A percentile compares a stretch with the other conserved stretches of the same genome.
Evolutionary conservation across 2,888 invertebrate genomes (phyloP).

Genomic region (Corbicula japonica): DNA sequence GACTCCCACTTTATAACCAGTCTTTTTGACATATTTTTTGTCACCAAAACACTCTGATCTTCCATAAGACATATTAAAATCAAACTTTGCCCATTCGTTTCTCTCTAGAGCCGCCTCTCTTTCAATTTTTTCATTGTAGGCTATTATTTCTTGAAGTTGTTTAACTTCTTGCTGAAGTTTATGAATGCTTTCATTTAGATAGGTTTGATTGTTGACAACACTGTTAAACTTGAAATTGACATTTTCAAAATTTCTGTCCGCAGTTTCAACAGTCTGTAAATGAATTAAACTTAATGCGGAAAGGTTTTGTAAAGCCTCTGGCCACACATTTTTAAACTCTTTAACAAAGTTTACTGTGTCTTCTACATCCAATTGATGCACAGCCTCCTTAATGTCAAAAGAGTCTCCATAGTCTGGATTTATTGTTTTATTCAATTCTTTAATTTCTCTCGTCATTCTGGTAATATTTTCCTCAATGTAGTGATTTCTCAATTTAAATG

Average conservation of each 20-base stretch:
- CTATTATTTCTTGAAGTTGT: constrained; percentile 2
- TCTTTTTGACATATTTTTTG: constrained; percentile 74
- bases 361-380: constrained; percentile 23
- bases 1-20: constrained; percentile 56
- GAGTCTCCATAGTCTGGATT: constrained; percentile 39
- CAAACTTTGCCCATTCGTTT: constrained; percentile 74
- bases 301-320: constrained; percentile 37
- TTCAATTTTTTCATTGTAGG: constrained; percentile 2
- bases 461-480: constrained; percentile 61
- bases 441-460: constrained; percentile 33
- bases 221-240: constrained; percentile 20
- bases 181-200: constrained; percentile 2
- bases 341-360: constrained; percentile 42
- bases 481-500: constrained; percentile 34
- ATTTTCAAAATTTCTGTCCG: constrained; percentile 26
- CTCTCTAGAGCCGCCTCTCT: constrained; percentile 40
- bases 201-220: constrained; percentile 25
- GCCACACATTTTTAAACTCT: constrained; percentile 46
- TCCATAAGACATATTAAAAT: constrained; percentile 70
- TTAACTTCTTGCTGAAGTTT: not conserved
- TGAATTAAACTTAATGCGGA: constrained; percentile 25
- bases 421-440: constrained; percentile 42
- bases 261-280: constrained; percentile 17
- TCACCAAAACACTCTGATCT: constrained; percentile 72
- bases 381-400: not conserved